Conservation (phyloP, 1,140 invertebrate genomes). For the Drosophila erecta region DNA sequence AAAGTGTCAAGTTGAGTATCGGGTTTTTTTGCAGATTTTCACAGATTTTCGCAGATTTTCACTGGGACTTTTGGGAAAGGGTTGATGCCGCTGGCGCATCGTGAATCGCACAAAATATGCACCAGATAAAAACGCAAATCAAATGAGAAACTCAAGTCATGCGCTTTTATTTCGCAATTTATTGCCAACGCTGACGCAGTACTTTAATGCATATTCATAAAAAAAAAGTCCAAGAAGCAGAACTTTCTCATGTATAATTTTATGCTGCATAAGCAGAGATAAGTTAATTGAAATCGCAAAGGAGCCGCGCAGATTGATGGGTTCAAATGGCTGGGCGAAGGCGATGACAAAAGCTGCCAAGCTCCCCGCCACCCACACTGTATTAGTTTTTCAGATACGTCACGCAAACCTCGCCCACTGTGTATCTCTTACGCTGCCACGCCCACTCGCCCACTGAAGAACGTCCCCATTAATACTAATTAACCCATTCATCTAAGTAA, state of each 20-base stretch:
- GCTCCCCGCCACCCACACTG: background rate
- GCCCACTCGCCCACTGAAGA: background rate
- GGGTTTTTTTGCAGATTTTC: slow-evolving; percentile 6
- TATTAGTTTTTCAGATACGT: slow-evolving; percentile 39
- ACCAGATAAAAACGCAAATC: slow-evolving; percentile 52
- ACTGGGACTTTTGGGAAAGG: slow-evolving; percentile 11
- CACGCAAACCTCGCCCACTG: slow-evolving; percentile 33
- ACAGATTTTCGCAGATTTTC: slow-evolving; percentile 19
- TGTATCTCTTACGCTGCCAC: slow-evolving; percentile 6
- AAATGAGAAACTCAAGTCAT: slow-evolving; percentile 50
- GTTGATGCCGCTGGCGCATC: slow-evolving; percentile 35
- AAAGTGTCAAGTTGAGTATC: slow-evolving; percentile 23
- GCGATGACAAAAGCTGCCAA: slow-evolving; percentile 31
- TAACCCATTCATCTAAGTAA: slow-evolving; percentile 65
- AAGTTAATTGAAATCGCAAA: slow-evolving; percentile 56
- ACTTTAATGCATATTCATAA: slow-evolving; percentile 46
- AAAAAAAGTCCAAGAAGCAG: slow-evolving; percentile 8
- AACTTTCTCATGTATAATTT: slow-evolving; percentile 50
- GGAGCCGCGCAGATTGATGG: slow-evolving; percentile 42
- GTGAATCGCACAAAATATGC: slow-evolving; percentile 55
- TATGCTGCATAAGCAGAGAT: slow-evolving; percentile 55
- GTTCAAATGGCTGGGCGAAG: slow-evolving; percentile 21
- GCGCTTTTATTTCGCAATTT: slow-evolving; percentile 52
- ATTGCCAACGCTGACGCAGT: slow-evolving; percentile 33
- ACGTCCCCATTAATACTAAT: slow-evolving; percentile 66